Conservation (phyloP, 2,797 vertebrate species). For the Xiphophorus birchmanni region DNA sequence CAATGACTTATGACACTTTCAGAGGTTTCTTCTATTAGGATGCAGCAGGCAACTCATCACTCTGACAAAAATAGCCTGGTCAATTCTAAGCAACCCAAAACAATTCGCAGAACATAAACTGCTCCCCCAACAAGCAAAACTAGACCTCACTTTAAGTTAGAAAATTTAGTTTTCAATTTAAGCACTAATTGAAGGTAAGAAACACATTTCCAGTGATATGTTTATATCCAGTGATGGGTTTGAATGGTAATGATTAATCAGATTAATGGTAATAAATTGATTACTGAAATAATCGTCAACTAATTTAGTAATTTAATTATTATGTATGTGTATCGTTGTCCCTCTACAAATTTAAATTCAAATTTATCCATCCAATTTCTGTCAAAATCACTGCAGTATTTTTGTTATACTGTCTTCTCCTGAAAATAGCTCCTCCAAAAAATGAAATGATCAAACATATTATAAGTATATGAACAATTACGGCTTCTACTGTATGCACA, state of each 20-base stretch:
- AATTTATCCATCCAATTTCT: background rate
- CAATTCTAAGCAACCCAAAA: background rate
- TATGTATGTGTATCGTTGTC: background rate
- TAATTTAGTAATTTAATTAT: too few relatives aligned
- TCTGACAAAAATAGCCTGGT: background rate
- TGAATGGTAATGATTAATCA: background rate
- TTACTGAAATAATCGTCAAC: too few relatives aligned
- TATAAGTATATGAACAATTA: background rate
- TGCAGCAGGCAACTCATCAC: background rate
- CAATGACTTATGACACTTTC: conserved; percentile 17
- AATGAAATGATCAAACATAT: background rate
- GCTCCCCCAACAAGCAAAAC: background rate
- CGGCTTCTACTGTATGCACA: background rate
- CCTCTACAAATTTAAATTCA: background rate
- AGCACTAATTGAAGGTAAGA: background rate
- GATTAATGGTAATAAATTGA: too few relatives aligned
- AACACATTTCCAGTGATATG: background rate
- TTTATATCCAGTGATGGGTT: background rate
- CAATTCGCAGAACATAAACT: background rate
- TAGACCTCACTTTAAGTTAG: background rate
- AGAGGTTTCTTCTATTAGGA: background rate
- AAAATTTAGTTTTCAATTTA: background rate
- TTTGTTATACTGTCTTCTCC: background rate
- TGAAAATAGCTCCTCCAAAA: background rate
- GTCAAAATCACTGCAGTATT: background rate